Conservation (phyloP, 2,113 vertebrate species). For the human region GRCh38 chr15:42688501-42689000, state of each 20-base stretch:
- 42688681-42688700: not conserved
- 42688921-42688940: not conserved
- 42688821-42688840: not conserved
- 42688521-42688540: not conserved
- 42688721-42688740: not conserved
- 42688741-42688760: not conserved
- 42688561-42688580: not conserved
- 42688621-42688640: not conserved
- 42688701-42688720: not conserved
- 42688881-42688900: not conserved
- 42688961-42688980: not conserved
- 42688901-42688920: not conserved
- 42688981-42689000: slow-evolving; percentile 5
- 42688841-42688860: not conserved
- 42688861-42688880: not conserved
- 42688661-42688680: slow-evolving; percentile 29
- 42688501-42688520: not conserved
- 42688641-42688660: slow-evolving; percentile 43
- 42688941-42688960: not conserved
- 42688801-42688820: not conserved
- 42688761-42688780: not conserved
- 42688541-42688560: not conserved
- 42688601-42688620: not conserved
- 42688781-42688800: not conserved
- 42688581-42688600: not conserved